phyloP scores from a whole-genome alignment of 2,797 vertebrate species.

The Molossus alvarezi region DNA sequence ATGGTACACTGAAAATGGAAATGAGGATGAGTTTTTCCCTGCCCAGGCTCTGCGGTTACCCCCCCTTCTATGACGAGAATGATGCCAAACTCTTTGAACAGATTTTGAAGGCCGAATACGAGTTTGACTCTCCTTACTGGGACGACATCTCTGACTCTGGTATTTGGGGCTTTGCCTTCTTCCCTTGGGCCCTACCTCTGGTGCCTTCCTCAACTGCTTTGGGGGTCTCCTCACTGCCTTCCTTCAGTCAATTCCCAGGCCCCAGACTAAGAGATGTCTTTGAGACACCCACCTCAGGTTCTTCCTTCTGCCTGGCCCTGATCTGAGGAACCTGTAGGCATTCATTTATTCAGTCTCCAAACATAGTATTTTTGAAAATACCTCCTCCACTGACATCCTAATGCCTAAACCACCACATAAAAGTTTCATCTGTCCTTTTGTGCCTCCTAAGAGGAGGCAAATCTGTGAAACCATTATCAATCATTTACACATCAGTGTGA shows the following conservation, averaged over 20 bases:
- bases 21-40: slow-evolving; percentile 61
- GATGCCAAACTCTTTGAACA: slow-evolving; percentile 99
- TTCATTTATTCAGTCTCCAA: slow-evolving; percentile 20
- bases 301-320: slow-evolving; percentile 39
- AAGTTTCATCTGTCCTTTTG: neutral
- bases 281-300: neutral
- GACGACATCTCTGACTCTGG: slow-evolving; percentile 99
- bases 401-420: neutral
- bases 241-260: neutral
- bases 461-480: neutral
- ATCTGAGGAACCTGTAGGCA: slow-evolving; percentile 31
- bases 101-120: slow-evolving; percentile 97
- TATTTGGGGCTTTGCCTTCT: slow-evolving; percentile 81
- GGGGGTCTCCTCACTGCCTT: neutral
- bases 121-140: slow-evolving; percentile 99
- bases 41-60: slow-evolving; percentile 96
- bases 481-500: slow-evolving; percentile 31
- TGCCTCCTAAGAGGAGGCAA: neutral
- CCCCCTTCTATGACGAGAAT: slow-evolving; percentile 98
- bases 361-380: slow-evolving; percentile 59
- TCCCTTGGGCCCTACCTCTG: neutral
- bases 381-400: neutral
- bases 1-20: neutral
- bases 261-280: neutral
- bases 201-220: neutral